Conservation (phyloP, 2,113 vertebrate species). For the Brienomyrus brachyistius region DNA sequence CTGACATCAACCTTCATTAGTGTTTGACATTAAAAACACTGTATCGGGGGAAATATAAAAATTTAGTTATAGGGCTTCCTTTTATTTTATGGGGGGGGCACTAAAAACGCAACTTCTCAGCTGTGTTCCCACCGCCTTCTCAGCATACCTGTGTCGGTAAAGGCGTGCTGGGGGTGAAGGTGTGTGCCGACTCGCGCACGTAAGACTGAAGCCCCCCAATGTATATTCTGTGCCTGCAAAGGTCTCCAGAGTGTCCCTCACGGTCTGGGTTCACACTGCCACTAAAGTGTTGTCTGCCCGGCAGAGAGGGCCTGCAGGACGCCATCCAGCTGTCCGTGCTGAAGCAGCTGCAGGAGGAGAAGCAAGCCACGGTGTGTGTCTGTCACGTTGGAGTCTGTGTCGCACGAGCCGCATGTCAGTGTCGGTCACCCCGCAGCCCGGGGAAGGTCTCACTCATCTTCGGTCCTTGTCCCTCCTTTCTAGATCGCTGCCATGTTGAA, state of each 20-base stretch:
- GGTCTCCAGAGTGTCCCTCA: background rate
- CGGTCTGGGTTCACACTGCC: background rate
- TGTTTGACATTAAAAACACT: background rate
- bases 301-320: slow-evolving; percentile 49
- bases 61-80: background rate
- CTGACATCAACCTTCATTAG: background rate
- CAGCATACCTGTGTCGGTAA: too few species aligned
- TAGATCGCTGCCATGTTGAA: slow-evolving; percentile 59
- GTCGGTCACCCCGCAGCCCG: background rate
- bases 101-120: background rate
- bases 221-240: background rate
- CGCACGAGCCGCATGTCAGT: background rate
- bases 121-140: background rate
- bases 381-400: background rate
- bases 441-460: background rate
- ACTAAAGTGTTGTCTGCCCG: slow-evolving; percentile 13
- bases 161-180: background rate
- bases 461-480: background rate
- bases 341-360: slow-evolving; percentile 67
- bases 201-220: background rate
- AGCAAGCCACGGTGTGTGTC: slow-evolving; percentile 64
- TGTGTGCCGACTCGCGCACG: background rate
- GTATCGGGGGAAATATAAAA: background rate
- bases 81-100: background rate
- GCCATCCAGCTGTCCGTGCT: slow-evolving; percentile 44